Percentiles rank a stretch among this genome's conserved stretches.
phyloP scores from a whole-genome alignment of 1,140 invertebrate species.

The Eupeodes corollae region DNA sequence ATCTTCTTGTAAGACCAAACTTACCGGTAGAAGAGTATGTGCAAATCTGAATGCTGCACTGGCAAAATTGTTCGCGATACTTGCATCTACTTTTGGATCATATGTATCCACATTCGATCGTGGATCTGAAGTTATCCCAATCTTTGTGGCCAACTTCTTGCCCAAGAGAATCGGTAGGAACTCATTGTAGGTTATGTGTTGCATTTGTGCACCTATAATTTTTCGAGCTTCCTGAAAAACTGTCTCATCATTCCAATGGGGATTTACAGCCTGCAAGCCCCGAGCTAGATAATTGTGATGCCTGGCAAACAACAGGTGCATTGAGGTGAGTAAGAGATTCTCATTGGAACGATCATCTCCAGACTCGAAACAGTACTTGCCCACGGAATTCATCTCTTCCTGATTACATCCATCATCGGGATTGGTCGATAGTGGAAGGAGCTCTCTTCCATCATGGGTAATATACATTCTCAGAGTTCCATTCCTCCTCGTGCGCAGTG shows the following conservation, averaged over 20 bases:
- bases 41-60: conserved; percentile 84
- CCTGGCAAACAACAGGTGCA: conserved; percentile 68
- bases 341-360: conserved; percentile 71
- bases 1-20: conserved; percentile 18
- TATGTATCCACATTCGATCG: conserved; percentile 55
- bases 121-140: conserved; percentile 48
- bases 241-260: conserved; percentile 69
- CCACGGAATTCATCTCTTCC: conserved; percentile 48
- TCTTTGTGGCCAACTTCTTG: conserved; percentile 43
- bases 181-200: conserved; percentile 82
- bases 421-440: conserved; percentile 60
- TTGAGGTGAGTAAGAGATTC: conserved; percentile 69
- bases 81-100: conserved; percentile 60
- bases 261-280: conserved; percentile 54
- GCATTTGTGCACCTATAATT: conserved; percentile 72
- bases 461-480: conserved; percentile 54
- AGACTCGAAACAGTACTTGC: conserved; percentile 66
- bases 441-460: conserved; percentile 48
- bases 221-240: conserved; percentile 68
- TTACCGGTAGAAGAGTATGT: conserved; percentile 66
- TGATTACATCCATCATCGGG: conserved; percentile 65
- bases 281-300: conserved; percentile 73
- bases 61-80: conserved; percentile 84
- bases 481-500: conserved; percentile 44
- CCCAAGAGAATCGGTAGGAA: conserved; percentile 74